These are phyloP conservation scores for Rhopalosiphum padi DNA, from an alignment of 1,140 invertebrate species.

Conservation along the genomic window DNA sequence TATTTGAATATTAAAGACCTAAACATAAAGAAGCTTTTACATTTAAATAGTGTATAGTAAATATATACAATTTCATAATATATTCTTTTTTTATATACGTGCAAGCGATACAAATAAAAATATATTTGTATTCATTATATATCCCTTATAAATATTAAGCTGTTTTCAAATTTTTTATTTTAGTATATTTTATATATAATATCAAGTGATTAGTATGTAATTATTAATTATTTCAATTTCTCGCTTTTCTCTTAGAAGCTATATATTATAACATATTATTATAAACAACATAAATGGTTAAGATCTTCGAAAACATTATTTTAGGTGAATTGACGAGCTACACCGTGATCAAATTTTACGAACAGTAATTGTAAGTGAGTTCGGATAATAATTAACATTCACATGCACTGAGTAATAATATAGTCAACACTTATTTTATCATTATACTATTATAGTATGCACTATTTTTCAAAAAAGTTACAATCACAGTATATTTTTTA, in stretches of 20 bases:
- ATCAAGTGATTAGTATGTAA: not conserved
- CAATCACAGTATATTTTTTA: not conserved
- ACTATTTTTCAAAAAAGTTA: not conserved
- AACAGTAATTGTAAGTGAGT: conserved; percentile 32
- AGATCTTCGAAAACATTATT: not conserved
- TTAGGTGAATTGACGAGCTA: conserved; percentile 35
- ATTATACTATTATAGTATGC: not conserved
- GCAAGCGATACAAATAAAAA: too few species aligned
- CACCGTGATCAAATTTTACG: conserved; percentile 2
- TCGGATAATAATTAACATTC: not conserved
- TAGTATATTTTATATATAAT: too few species aligned
- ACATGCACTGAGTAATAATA: not conserved
- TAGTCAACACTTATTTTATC: not conserved
- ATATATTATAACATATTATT: not conserved
- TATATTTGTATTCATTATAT: too few species aligned
- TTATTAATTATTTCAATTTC: not conserved
- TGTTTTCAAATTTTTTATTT: too few species aligned
- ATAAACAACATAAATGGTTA: not conserved
- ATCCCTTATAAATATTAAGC: too few species aligned
- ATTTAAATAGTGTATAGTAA: too few species aligned
- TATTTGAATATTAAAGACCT: too few species aligned
- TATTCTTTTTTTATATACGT: too few species aligned
- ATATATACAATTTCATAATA: too few species aligned
- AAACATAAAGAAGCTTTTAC: too few species aligned
- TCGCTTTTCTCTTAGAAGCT: not conserved